Percentiles rank a stretch among this genome's conserved stretches.
Evolutionary conservation across 2,113 vertebrate genomes (phyloP).

Genomic region (Platichthys flesus): DNA sequence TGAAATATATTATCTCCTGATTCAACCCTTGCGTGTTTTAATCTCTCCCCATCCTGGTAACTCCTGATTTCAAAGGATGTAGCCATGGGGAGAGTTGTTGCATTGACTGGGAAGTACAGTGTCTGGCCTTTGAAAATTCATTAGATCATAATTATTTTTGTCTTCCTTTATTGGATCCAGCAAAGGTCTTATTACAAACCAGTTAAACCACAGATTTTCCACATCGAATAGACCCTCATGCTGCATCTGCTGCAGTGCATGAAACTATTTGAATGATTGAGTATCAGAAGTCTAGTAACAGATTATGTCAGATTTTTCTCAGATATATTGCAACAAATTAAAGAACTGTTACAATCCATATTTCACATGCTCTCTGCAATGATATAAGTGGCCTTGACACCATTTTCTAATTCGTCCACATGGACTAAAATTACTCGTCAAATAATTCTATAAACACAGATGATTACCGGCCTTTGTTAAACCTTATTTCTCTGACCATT

Average conservation of each 20-base stretch:
- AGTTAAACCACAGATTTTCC: slow-evolving; percentile 24
- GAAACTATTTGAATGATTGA: neutral
- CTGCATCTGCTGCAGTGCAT: slow-evolving; percentile 11
- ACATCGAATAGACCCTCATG: slow-evolving; percentile 2
- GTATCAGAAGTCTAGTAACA: too few relatives aligned
- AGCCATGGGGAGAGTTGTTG: slow-evolving; percentile 34
- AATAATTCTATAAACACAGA: neutral
- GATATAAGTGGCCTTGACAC: neutral
- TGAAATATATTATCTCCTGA: slow-evolving; percentile 30
- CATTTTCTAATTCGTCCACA: neutral
- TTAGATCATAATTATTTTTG: slow-evolving; percentile 41
- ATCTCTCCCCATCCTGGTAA: slow-evolving; percentile 9
- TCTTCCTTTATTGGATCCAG: slow-evolving; percentile 22
- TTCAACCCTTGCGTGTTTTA: slow-evolving; percentile 11
- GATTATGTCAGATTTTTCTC: too few relatives aligned
- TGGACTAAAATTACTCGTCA: neutral
- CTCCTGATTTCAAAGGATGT: slow-evolving; percentile 44
- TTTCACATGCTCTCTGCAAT: too few relatives aligned
- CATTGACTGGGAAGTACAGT: slow-evolving; percentile 20
- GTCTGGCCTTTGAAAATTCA: slow-evolving; percentile 52
- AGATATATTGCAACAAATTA: too few relatives aligned
- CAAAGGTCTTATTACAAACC: slow-evolving; percentile 28
- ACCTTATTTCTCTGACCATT: slow-evolving; percentile 7
- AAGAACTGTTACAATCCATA: too few relatives aligned
- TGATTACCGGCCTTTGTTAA: slow-evolving; percentile 20